phyloP scores from a whole-genome alignment of 2,113 vertebrate species.

The Coracopsis vasa region DNA sequence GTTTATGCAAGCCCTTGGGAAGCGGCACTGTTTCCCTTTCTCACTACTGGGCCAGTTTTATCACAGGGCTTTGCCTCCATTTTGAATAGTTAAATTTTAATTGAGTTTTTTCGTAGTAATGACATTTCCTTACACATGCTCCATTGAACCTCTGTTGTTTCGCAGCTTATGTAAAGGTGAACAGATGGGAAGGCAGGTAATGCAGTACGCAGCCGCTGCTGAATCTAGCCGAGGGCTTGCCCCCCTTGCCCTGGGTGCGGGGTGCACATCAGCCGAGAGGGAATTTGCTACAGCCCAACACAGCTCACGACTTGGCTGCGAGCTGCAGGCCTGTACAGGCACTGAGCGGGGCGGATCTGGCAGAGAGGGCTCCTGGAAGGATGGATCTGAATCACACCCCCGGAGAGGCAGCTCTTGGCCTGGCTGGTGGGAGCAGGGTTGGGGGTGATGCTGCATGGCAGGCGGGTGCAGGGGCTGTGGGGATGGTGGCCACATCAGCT shows the following conservation, averaged over 20 bases:
- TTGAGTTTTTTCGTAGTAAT: not conserved
- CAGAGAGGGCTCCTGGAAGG: not conserved
- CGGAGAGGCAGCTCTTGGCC: not conserved
- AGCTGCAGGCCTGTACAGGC: not conserved
- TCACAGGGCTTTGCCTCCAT: not conserved
- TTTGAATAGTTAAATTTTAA: conserved; percentile 20
- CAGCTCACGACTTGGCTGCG: fast-evolving
- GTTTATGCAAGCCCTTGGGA: not conserved
- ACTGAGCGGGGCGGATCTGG: not conserved
- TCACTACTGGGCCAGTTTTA: not conserved
- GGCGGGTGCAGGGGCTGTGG: not conserved
- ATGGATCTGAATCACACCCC: not conserved
- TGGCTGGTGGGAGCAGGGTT: not conserved
- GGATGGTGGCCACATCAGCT: not conserved
- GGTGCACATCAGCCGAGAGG: not conserved
- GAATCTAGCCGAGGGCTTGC: not conserved
- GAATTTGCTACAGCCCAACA: not conserved
- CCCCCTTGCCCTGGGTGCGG: not conserved
- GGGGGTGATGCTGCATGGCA: not conserved
- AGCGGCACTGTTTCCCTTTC: not conserved
- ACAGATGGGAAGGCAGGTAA: conserved; percentile 25
- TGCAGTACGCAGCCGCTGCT: not conserved
- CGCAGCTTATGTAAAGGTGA: not conserved
- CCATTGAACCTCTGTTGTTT: not conserved
- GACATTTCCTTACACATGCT: conserved; percentile 13